phyloP scores from a whole-genome alignment of 2,797 vertebrate genomes.

The Fratercula arctica region DNA sequence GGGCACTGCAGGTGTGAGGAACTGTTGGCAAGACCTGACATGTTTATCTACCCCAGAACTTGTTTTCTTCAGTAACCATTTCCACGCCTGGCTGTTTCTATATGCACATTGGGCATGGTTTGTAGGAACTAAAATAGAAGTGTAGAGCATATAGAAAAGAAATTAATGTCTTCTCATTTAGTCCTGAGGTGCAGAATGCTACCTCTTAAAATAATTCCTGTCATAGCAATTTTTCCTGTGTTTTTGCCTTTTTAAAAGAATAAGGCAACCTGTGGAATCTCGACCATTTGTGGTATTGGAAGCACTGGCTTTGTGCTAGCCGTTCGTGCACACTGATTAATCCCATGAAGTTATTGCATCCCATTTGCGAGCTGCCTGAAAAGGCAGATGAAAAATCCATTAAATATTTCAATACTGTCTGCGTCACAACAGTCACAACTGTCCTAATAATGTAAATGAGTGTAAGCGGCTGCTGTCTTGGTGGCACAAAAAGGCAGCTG shows the following conservation, averaged over 20 bases:
- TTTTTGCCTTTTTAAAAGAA: not conserved
- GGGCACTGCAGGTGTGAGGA: not conserved
- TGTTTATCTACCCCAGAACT: not conserved
- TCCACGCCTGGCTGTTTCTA: not conserved
- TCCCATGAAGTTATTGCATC: not conserved
- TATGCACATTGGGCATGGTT: not conserved
- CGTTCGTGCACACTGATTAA: not conserved
- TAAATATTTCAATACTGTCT: not conserved
- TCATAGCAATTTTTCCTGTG: not conserved
- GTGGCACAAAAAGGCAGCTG: not conserved
- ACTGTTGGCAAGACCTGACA: not conserved
- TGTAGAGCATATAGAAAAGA: not conserved
- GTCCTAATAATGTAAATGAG: not conserved
- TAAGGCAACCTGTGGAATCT: not conserved
- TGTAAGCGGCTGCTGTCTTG: not conserved
- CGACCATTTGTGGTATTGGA: not conserved
- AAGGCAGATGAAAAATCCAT: conserved; percentile 29
- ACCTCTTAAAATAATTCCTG: not conserved
- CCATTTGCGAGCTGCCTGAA: not conserved
- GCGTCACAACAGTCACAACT: not conserved
- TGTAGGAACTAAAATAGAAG: not conserved
- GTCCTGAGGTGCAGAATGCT: not conserved
- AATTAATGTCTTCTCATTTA: not conserved
- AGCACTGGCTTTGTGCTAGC: not conserved
- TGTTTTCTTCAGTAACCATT: not conserved